Evolutionary conservation across 2,888 invertebrate genomes (phyloP), one percentile per base, ranked within the genome.

Genomic region (Seira musarum): DNA sequence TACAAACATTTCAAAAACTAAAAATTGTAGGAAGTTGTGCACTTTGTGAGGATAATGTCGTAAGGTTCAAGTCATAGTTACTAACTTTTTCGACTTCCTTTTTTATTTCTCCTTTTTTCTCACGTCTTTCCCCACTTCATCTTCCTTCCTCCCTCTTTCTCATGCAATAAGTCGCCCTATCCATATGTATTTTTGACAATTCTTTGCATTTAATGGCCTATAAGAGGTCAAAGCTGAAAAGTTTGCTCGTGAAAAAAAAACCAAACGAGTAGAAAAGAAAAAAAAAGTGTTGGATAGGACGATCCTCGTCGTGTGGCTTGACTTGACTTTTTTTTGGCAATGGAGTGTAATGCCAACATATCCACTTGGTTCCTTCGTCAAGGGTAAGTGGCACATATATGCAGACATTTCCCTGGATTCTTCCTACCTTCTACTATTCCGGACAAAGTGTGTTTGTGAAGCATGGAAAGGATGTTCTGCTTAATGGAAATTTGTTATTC

Each of bases 161-260:
- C 64, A 67, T 76, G 76, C 76, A 76, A 76, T 76, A 76, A 69
- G 76, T 76, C 69, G 25, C 64, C 30, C 76, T 68, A 68, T 76
- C 76, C 76, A 76, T 76, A 76, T 76, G 76, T 76, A 76, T 76
- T 76, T 30, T 76, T 76, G 70, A 77, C 70, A 77, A 77, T 77
- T 77, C 65, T 77, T 77, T 77, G 77, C 77, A 77, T 77, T 77
- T 77, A 77, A 77, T 77, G 77, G 77, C 64, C 77, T 77, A 77
- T 77, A 77, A 77, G 77, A 79, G 82, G 82, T 82, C 82, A 82
- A 78, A 82, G 82, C 79, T 82, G 82, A 82, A 82, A 82, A 82
- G 74, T 82, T 82, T 77, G 24, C 49, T 77, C 77, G 70, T 77
- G 70, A 70, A 77, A 77, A 57, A 25, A 24, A 69, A 53, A 67